phyloP scores from a whole-genome alignment of 1,140 invertebrate genomes.

The Drosophila erecta region DNA sequence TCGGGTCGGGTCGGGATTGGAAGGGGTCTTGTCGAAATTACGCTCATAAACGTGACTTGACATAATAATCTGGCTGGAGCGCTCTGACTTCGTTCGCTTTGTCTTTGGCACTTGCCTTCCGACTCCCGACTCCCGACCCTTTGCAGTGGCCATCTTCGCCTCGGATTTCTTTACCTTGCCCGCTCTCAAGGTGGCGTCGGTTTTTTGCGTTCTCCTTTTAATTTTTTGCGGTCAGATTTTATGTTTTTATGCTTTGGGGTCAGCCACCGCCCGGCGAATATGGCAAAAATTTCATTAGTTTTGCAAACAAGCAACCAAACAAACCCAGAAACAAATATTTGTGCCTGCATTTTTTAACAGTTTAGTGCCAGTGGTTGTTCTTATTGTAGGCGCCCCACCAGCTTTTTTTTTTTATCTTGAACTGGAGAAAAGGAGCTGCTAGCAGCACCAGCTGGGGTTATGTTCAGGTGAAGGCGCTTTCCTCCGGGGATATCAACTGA shows the following conservation, averaged over 20 bases:
- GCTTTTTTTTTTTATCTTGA: conserved; percentile 63
- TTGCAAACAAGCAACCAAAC: conserved; percentile 81
- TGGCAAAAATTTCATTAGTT: conserved; percentile 82
- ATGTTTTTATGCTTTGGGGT: conserved; percentile 49
- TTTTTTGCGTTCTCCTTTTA: conserved; percentile 69
- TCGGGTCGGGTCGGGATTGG: conserved; percentile 5
- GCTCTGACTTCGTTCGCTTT: conserved; percentile 66
- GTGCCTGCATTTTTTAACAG: conserved; percentile 78
- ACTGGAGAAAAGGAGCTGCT: conserved; percentile 29
- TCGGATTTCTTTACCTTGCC: conserved; percentile 16
- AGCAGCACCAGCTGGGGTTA: neutral
- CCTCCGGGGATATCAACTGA: conserved; percentile 62
- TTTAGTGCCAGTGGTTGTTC: conserved; percentile 58
- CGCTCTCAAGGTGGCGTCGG: conserved; percentile 65
- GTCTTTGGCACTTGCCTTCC: conserved; percentile 57
- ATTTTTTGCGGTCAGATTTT: conserved; percentile 69
- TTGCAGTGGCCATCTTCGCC: conserved; percentile 16
- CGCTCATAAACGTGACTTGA: conserved; percentile 84
- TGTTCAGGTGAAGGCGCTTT: conserved; percentile 52
- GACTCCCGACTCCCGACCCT: conserved; percentile 35
- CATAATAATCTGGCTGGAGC: conserved; percentile 80
- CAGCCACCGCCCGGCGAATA: conserved; percentile 68
- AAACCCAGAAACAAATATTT: conserved; percentile 81
- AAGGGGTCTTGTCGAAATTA: conserved; percentile 76
- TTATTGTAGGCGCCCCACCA: conserved; percentile 33